These are phyloP conservation scores for Eubasilissa regina DNA, from an alignment of 1,140 invertebrate species.

Conservation along the genomic window DNA sequence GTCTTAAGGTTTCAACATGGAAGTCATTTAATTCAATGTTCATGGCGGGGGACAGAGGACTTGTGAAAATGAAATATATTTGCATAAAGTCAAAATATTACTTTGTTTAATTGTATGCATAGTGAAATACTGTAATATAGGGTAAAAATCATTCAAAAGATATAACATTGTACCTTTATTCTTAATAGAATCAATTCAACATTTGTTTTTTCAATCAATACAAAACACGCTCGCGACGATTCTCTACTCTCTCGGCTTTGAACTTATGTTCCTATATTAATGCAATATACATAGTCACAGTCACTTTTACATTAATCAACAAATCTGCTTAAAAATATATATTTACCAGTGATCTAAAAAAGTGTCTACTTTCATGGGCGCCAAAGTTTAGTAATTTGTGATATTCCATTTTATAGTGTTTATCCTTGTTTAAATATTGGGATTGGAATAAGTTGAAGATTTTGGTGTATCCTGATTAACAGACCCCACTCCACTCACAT, in stretches of 20 bases:
- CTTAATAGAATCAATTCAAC: background rate
- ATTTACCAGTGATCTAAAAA: background rate
- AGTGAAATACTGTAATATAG: slow-evolving; percentile 11
- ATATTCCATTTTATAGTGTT: no score
- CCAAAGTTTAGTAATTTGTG: background rate
- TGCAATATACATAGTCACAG: slow-evolving; percentile 45
- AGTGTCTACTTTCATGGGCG: background rate
- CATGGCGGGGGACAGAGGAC: no score
- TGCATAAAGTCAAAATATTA: no score
- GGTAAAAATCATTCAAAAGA: slow-evolving; percentile 17
- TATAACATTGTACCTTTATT: slow-evolving; percentile 4
- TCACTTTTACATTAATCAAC: slow-evolving; percentile 46
- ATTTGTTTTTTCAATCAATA: background rate
- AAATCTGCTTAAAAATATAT: slow-evolving; percentile 29
- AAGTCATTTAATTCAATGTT: no score
- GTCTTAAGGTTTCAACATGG: no score
- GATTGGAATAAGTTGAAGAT: no score
- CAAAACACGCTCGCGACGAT: background rate
- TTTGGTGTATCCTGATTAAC: no score
- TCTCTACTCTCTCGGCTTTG: slow-evolving; percentile 14
- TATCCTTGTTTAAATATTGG: no score
- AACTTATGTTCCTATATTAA: slow-evolving; percentile 2
- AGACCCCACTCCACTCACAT: no score
- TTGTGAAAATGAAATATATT: no score
- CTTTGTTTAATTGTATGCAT: background rate